Base-by-base conservation (phyloP, 2,113 vertebrate genomes). In the Morone chrysops region DNA sequence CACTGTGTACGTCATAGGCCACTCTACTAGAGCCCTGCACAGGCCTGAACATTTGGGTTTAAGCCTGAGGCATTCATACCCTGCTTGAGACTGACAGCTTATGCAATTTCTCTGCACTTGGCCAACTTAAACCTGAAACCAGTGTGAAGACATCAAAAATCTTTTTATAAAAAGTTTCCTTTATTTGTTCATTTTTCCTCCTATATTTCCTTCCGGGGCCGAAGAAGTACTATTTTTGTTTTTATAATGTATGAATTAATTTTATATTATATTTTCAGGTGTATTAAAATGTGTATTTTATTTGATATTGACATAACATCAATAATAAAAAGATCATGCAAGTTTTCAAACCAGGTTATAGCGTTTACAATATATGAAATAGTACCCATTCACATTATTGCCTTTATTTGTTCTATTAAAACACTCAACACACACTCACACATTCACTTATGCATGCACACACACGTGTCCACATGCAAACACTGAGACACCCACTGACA, bases 401-500 rank as follows among this genome's bases (percentile, higher is more conserved):
- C 12, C 16, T 65, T 25, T 38, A 10, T 65, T 75, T 20, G 48
- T 11, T 74, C 4, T 48, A 20, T 74, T 70, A 36, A 70, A 75
- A 50, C 70, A 41, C 59, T 13, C 14, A 41, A n/a, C 6, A 20
- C 41, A 75, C 25, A 36, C 41, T 57, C 50, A 31, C 61, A 22
- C 56, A 75, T 17, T 17, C 12, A 48, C 54, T 60, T 59, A 82
- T 72, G 31, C 68, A 84, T 43, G 54, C 63, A 53, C 56, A 68
- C 72, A 47, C 62, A 62, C 40, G 2, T 51, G 16, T 61, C 22
- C 61, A 53, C 43, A 80, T 4, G 14, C 50, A 77, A 81, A 89
- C 50, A 74, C 31, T 36, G 20, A 80, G 69, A 78, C 70, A 85
- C 77, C 50, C 50, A 70, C 87, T 63, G 83, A 88, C 86, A 87